These are phyloP conservation scores for Spea multiplicata DNA, from an alignment of 2,113 vertebrate species.

Conservation along the genomic window DNA sequence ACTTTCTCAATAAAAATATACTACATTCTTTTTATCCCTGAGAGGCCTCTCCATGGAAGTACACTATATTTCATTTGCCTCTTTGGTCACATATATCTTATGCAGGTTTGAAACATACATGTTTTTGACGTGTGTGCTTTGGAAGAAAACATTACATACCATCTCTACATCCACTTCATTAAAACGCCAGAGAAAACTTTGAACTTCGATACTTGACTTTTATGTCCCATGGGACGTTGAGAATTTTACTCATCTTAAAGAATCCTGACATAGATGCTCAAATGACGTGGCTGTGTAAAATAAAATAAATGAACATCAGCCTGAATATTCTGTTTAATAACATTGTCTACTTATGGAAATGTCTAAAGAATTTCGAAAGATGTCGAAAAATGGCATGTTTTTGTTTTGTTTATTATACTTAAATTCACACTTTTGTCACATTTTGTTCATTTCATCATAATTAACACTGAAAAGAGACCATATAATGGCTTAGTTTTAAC, in stretches of 20 bases:
- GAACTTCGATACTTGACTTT: background rate
- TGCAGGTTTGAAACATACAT: conserved; percentile 17
- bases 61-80: conserved; percentile 34
- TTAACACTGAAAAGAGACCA: no score
- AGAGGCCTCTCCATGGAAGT: conserved; percentile 22
- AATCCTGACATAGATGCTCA: background rate
- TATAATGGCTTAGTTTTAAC: no score
- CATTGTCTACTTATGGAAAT: background rate
- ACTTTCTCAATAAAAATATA: conserved; percentile 39
- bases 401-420: no score
- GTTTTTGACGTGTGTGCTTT: conserved; percentile 14
- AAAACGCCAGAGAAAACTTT: conserved; percentile 1
- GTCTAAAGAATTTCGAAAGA: no score
- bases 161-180: background rate
- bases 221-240: background rate
- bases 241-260: conserved; percentile 3
- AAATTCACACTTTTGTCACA: no score
- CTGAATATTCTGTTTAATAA: background rate
- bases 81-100: conserved; percentile 33
- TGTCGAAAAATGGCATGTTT: no score
- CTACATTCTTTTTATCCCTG: conserved; percentile 33
- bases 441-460: no score
- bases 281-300: background rate
- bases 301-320: background rate
- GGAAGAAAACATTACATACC: conserved; percentile 9